Evolutionary conservation across 2,113 vertebrate genomes (phyloP).

Genomic region (Piaya cayana): DNA sequence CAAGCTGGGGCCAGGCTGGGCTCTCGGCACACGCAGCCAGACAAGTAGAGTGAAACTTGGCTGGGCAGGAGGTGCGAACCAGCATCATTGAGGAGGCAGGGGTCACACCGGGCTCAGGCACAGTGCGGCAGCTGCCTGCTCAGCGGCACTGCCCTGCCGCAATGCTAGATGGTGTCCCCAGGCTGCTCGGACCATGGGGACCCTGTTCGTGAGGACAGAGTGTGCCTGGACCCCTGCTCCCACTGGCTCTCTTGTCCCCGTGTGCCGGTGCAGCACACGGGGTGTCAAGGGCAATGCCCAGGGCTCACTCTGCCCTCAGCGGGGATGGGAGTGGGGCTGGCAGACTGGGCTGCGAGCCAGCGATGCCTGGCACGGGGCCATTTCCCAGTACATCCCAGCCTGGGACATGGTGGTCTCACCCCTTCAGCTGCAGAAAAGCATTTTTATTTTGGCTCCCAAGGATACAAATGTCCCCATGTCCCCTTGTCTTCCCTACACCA

Average conservation of each 20-base stretch:
- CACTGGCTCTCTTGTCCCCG: fast-evolving
- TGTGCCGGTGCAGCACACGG: fast-evolving
- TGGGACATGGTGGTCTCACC: constrained; percentile 17
- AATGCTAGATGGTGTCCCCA: fast-evolving
- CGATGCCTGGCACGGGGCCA: background rate
- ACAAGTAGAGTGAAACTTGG: too few relatives aligned
- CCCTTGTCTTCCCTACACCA: background rate
- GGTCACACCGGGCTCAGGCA: background rate
- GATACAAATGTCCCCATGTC: background rate
- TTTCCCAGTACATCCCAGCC: constrained; percentile 36
- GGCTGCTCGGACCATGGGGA: fast-evolving
- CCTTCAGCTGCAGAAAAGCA: background rate
- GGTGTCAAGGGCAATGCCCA: background rate
- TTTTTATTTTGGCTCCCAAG: constrained; percentile 4
- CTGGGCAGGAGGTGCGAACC: background rate
- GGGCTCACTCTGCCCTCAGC: background rate
- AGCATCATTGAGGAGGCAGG: background rate
- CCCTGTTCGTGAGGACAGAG: fast-evolving
- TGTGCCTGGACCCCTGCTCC: fast-evolving
- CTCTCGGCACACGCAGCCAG: fast-evolving
- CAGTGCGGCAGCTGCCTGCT: background rate
- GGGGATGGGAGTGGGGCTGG: background rate
- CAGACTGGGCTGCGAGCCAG: constrained; percentile 22
- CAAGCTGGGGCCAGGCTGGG: background rate
- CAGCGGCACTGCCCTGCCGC: fast-evolving